phyloP scores from a whole-genome alignment of 2,888 invertebrate species.

The Cataglyphis livida region DNA sequence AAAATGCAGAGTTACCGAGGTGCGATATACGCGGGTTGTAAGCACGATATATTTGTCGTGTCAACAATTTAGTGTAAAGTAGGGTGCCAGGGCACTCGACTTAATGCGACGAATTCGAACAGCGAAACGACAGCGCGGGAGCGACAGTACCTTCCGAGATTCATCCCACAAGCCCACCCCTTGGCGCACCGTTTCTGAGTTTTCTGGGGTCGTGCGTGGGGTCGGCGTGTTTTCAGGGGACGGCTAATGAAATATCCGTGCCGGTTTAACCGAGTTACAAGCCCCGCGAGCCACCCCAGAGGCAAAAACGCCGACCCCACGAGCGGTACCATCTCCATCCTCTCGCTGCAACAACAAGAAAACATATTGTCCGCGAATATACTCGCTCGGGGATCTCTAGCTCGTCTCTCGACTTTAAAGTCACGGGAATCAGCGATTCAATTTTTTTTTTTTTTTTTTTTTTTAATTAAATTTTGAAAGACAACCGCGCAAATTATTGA shows the following conservation, averaged over 20 bases:
- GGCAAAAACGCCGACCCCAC: conserved; percentile 66
- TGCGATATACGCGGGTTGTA: conserved; percentile 7
- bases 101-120: conserved; percentile 79
- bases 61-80: conserved; percentile 82
- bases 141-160: conserved; percentile 70
- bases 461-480: not conserved
- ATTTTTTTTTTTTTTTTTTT: not conserved
- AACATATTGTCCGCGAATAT: conserved; percentile 85
- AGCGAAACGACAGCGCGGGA: conserved; percentile 67
- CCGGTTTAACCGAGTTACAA: conserved; percentile 85
- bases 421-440: not conserved
- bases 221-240: conserved; percentile 73
- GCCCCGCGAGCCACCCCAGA: conserved; percentile 76
- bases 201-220: conserved; percentile 73
- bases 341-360: conserved; percentile 79
- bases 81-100: conserved; percentile 79
- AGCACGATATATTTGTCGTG: conserved; percentile 83
- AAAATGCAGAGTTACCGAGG: conserved; percentile 9
- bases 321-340: conserved; percentile 67
- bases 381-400: conserved; percentile 49
- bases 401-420: not conserved
- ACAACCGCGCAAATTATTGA: not conserved
- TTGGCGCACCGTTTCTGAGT: conserved; percentile 49
- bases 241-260: conserved; percentile 85
- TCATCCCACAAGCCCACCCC: conserved; percentile 56